Conservation (phyloP, 2,888 invertebrate species). For the Leucoptera coffeella region DNA sequence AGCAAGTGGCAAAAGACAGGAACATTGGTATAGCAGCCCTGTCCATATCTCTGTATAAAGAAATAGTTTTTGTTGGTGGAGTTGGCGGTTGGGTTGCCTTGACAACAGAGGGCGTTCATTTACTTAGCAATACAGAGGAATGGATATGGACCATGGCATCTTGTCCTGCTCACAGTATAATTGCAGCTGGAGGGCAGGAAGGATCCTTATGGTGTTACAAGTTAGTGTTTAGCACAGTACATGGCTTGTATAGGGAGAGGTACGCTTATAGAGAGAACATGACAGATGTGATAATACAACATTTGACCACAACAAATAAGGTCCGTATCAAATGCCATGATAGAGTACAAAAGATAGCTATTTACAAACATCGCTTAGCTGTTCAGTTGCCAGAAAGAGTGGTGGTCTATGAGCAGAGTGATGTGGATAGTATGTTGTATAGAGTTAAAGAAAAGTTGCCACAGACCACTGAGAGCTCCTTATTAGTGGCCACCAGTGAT, state of each 20-base stretch:
- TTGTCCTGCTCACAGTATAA: slow-evolving; percentile 18
- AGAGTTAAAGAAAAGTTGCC: slow-evolving; percentile 87
- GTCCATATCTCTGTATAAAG: slow-evolving; percentile 26
- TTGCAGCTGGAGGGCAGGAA: slow-evolving; percentile 85
- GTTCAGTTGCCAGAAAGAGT: slow-evolving; percentile 93
- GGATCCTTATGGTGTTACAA: slow-evolving; percentile 93
- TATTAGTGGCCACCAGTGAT: slow-evolving; percentile 61
- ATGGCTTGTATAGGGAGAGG: slow-evolving; percentile 89
- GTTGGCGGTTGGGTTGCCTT: slow-evolving; percentile 38
- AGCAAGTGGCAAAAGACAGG: slow-evolving; percentile 70
- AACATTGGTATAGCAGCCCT: slow-evolving; percentile 47
- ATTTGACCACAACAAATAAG: slow-evolving; percentile 33
- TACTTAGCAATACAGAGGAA: slow-evolving; percentile 25
- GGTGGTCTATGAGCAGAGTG: slow-evolving; percentile 88
- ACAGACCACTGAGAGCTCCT: slow-evolving; percentile 79
- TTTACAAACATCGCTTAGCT: slow-evolving; percentile 84
- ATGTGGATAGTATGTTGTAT: slow-evolving; percentile 83
- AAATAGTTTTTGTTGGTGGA: slow-evolving; percentile 32
- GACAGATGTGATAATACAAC: slow-evolving; percentile 92
- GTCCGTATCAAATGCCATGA: slow-evolving; percentile 94
- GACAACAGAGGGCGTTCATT: slow-evolving; percentile 32
- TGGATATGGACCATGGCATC: slow-evolving; percentile 42
- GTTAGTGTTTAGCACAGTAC: slow-evolving; percentile 88
- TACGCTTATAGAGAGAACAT: slow-evolving; percentile 95
- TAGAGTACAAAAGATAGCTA: slow-evolving; percentile 92